Percentiles rank a stretch among this genome's conserved stretches.
phyloP scores from a whole-genome alignment of 2,113 vertebrate species.

The Emberiza fucata region DNA sequence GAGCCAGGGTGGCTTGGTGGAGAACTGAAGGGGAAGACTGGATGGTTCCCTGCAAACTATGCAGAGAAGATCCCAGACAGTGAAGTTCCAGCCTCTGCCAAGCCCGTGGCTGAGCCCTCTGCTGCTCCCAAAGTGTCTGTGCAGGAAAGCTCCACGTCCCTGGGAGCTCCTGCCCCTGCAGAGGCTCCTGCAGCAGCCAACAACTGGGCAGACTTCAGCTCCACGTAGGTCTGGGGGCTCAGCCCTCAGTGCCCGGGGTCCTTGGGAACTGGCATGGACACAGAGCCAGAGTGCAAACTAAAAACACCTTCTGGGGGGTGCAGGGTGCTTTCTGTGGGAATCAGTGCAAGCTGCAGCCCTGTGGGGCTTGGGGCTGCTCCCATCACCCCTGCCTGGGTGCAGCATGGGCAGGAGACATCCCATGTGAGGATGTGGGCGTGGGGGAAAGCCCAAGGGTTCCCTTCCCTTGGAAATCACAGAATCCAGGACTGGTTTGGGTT shows the following conservation, averaged over 20 bases:
- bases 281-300: neutral
- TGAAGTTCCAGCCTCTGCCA: constrained; percentile 82
- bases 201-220: constrained; percentile 99
- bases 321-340: neutral
- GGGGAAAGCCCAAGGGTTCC: no score
- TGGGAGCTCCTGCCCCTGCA: constrained; percentile 44
- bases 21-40: constrained; percentile 91
- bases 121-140: constrained; percentile 74
- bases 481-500: neutral
- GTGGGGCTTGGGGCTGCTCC: neutral
- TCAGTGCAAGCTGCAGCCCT: neutral
- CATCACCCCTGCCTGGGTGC: neutral
- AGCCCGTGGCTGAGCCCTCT: constrained; percentile 48
- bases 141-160: constrained; percentile 65
- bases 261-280: neutral
- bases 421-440: no score
- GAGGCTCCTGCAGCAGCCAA: constrained; percentile 78
- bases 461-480: neutral
- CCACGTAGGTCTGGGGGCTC: constrained; percentile 81
- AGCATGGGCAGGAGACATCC: neutral
- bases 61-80: constrained; percentile 92
- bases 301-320: neutral
- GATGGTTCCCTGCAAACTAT: constrained; percentile 99
- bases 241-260: neutral
- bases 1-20: constrained; percentile 98